Evolutionary conservation across 2,113 vertebrate species (phyloP).

Genomic region (Hystrix brachyura): DNA sequence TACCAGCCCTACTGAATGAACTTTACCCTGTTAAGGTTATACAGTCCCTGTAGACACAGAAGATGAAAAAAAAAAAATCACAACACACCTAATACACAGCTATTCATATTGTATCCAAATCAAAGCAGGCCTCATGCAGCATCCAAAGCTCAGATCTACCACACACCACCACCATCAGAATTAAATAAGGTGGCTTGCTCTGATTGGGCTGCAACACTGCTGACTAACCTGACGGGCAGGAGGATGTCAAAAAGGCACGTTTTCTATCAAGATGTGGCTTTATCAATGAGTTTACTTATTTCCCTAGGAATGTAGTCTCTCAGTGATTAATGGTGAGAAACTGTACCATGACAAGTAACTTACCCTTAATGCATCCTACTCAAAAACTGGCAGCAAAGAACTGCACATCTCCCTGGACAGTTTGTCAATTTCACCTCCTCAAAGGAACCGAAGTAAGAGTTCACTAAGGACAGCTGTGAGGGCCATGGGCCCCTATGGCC

Average conservation of each 20-base stretch:
- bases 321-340: not conserved
- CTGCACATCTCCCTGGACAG: not conserved
- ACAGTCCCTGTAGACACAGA: slow-evolving; percentile 68
- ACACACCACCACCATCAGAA: slow-evolving; percentile 8
- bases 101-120: slow-evolving; percentile 68
- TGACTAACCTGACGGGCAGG: slow-evolving; percentile 39
- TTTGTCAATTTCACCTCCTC: slow-evolving; percentile 63
- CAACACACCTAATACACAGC: slow-evolving; percentile 54
- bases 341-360: not conserved
- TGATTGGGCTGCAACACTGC: accelerated
- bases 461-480: slow-evolving; percentile 50
- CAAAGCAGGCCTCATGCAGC: not conserved
- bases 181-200: slow-evolving; percentile 59
- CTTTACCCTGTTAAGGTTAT: slow-evolving; percentile 79
- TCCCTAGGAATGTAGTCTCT: slow-evolving; percentile 25
- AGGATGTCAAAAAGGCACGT: slow-evolving; percentile 39
- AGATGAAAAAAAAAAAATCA: slow-evolving; percentile 72
- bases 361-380: not conserved
- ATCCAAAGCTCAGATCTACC: slow-evolving; percentile 59
- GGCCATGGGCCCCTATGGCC: slow-evolving; percentile 40
- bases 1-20: slow-evolving; percentile 83
- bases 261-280: slow-evolving; percentile 34
- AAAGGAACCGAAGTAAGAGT: slow-evolving; percentile 71
- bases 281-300: not conserved
- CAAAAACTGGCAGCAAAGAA: not conserved